phyloP scores from a whole-genome alignment of 2,888 invertebrate species.

The Buathra laborator region DNA sequence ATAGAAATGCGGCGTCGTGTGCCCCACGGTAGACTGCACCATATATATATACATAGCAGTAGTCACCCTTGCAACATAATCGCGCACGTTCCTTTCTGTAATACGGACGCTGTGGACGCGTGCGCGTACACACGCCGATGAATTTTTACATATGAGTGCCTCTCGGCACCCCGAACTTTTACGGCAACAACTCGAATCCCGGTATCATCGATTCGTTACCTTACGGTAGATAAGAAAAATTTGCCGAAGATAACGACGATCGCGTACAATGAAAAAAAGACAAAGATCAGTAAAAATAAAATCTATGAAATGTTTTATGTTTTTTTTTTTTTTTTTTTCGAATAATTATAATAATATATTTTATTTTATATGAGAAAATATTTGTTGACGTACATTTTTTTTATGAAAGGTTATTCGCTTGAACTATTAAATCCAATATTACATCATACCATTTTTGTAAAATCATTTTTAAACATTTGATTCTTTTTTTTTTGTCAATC shows the following conservation, averaged over 20 bases:
- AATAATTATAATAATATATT: too few species aligned
- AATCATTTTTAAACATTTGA: too few species aligned
- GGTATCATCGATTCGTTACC: background rate
- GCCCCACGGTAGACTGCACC: conserved; percentile 33
- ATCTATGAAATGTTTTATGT: too few species aligned
- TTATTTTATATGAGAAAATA: too few species aligned
- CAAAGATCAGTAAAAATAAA: too few species aligned
- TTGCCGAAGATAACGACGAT: too few species aligned
- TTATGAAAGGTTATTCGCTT: too few species aligned
- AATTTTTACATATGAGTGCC: conserved; percentile 68
- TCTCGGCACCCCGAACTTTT: background rate
- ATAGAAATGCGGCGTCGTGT: conserved; percentile 31
- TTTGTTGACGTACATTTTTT: too few species aligned
- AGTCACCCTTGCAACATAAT: background rate
- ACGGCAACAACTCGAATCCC: conserved; percentile 16
- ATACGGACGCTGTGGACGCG: conserved; percentile 53
- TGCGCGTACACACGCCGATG: conserved; percentile 63
- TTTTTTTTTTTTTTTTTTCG: too few species aligned
- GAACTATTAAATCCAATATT: too few species aligned
- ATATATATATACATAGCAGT: conserved; percentile 27
- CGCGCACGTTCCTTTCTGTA: conserved; percentile 66
- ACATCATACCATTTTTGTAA: too few species aligned
- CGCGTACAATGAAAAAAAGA: too few species aligned
- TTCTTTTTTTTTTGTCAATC: background rate
- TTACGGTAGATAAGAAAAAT: background rate